Evolutionary conservation across 2,888 invertebrate genomes (phyloP).

Genomic region (Proisotoma minuta): DNA sequence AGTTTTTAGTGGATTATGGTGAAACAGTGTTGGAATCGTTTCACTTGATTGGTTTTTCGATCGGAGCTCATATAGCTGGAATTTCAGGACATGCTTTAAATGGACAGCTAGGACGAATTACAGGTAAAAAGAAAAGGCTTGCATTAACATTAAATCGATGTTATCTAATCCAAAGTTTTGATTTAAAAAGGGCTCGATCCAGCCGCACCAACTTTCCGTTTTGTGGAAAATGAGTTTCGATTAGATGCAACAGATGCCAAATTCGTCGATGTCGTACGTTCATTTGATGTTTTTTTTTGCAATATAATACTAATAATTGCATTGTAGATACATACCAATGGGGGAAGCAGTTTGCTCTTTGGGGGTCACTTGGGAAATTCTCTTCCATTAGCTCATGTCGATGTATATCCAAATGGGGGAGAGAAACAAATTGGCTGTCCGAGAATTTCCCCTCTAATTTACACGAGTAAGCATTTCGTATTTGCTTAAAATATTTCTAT

Average conservation of each 20-base stretch:
- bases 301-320: background rate
- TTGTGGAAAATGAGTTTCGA: constrained; percentile 35
- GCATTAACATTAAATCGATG: constrained; percentile 5
- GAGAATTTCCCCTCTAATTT: constrained; percentile 28
- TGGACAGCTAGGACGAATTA: constrained; percentile 43
- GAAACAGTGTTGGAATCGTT: constrained; percentile 32
- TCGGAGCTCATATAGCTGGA: constrained; percentile 41
- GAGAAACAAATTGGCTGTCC: constrained; percentile 39
- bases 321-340: constrained; percentile 29
- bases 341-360: constrained; percentile 25
- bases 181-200: constrained; percentile 31
- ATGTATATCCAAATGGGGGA: constrained; percentile 33
- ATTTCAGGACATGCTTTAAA: constrained; percentile 34
- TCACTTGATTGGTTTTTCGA: constrained; percentile 40
- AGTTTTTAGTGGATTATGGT: constrained; percentile 30
- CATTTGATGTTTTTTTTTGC: background rate
- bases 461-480: constrained; percentile 25
- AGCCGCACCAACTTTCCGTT: constrained; percentile 41
- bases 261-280: constrained; percentile 30
- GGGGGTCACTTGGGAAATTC: constrained; percentile 24
- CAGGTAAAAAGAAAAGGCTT: constrained; percentile 26
- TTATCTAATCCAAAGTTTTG: background rate
- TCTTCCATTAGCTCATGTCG: constrained; percentile 30
- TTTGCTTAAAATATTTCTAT: background rate
- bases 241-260: constrained; percentile 37